phyloP scores from a whole-genome alignment of 2,888 invertebrate species.

The Urechis unicinctus region DNA sequence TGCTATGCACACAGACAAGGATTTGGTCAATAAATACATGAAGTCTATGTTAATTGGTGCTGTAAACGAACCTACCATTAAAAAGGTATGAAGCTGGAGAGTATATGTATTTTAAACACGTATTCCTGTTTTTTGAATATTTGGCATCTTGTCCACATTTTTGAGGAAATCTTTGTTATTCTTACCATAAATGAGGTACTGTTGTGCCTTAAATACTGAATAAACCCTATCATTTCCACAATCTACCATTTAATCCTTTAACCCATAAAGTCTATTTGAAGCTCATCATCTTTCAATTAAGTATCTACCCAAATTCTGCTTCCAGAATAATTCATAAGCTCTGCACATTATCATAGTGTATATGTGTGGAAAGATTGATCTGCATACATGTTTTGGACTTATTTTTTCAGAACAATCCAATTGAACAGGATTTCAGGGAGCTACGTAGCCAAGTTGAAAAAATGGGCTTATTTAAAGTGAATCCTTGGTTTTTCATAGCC shows the following conservation, averaged over 20 bases:
- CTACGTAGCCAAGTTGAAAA: constrained; percentile 34
- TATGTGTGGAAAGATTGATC: no score
- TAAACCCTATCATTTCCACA: no score
- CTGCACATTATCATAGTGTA: no score
- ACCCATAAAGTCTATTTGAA: no score
- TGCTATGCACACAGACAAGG: constrained; percentile 43
- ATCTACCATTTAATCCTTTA: no score
- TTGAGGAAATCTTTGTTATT: not conserved
- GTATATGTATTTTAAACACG: not conserved
- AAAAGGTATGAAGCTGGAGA: constrained; percentile 1
- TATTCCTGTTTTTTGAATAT: not conserved
- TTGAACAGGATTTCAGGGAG: constrained; percentile 31
- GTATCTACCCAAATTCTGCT: no score
- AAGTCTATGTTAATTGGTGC: constrained; percentile 34
- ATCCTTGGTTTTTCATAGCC: constrained; percentile 28
- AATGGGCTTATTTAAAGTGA: constrained; percentile 30
- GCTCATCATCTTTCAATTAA: no score
- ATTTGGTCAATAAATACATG: constrained; percentile 35
- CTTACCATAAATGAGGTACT: no score
- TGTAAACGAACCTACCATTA: constrained; percentile 4
- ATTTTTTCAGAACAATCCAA: not conserved
- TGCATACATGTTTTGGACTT: no score
- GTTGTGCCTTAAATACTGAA: no score
- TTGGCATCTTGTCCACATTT: not conserved
- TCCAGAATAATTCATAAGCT: not conserved